Evolutionary conservation across 1,140 invertebrate genomes (phyloP).

Genomic region (Bombus huntii): DNA sequence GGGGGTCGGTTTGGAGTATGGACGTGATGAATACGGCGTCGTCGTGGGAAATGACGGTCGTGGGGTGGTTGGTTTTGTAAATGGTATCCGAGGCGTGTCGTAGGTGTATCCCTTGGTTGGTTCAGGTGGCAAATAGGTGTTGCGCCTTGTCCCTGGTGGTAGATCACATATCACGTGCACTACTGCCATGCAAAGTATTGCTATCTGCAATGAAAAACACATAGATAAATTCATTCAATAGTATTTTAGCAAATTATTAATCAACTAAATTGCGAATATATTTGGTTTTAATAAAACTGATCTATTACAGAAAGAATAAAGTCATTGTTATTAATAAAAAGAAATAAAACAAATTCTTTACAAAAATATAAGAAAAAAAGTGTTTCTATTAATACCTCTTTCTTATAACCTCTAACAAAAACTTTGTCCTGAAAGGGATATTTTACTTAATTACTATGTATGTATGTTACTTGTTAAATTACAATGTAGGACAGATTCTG

Average conservation of each 20-base stretch:
- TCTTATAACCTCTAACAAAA: too few species aligned
- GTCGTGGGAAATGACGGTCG: conserved; percentile 68
- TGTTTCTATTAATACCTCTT: too few species aligned
- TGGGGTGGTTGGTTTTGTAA: conserved; percentile 78
- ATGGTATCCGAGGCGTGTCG: conserved; percentile 84
- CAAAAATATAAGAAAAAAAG: too few species aligned
- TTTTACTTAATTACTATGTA: too few species aligned
- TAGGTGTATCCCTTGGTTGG: conserved; percentile 86
- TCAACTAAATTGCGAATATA: neutral
- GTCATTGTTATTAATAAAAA: neutral
- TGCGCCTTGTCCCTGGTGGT: conserved; percentile 82
- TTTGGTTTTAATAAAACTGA: too few species aligned
- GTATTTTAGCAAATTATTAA: neutral
- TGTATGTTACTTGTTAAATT: neutral
- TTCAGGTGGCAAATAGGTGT: conserved; percentile 86
- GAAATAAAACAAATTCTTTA: too few species aligned
- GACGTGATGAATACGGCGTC: conserved; percentile 29
- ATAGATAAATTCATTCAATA: neutral
- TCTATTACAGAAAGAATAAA: neutral
- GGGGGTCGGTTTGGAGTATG: conserved; percentile 62
- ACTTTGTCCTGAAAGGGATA: too few species aligned
- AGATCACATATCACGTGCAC: conserved; percentile 74
- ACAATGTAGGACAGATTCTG: too few species aligned
- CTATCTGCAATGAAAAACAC: conserved; percentile 68
- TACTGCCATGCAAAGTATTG: conserved; percentile 79